A percentile compares a stretch with the other conserved stretches of the same genome.
Evolutionary conservation across 2,113 vertebrate species (phyloP).

Genomic region (Prietella phreatophila): DNA sequence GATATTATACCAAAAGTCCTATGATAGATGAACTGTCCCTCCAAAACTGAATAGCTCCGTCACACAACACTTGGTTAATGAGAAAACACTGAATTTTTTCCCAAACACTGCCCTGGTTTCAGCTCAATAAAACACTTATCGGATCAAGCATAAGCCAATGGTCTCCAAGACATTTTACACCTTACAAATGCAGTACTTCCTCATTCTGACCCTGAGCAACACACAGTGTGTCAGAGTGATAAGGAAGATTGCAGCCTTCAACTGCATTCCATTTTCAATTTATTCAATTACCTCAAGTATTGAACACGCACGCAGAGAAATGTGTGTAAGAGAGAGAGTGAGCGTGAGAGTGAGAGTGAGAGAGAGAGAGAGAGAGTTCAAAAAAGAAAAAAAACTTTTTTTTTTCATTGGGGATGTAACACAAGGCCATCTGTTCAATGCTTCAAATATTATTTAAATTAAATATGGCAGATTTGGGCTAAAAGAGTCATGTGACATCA

Average conservation of each 20-base stretch:
- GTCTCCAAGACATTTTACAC: neutral
- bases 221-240: too few relatives aligned
- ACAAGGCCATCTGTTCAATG: too few relatives aligned
- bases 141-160: neutral
- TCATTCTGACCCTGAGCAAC: too few relatives aligned
- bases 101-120: neutral
- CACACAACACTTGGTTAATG: neutral
- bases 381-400: neutral
- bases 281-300: neutral
- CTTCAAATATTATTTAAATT: neutral
- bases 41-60: neutral
- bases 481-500: too few relatives aligned
- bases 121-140: neutral
- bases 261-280: too few relatives aligned
- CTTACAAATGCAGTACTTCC: too few relatives aligned
- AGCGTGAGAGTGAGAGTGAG: too few relatives aligned
- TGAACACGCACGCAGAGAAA: neutral
- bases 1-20: neutral
- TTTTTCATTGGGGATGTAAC: too few relatives aligned
- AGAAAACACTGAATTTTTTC: neutral
- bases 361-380: neutral
- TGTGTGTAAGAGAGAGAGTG: too few relatives aligned
- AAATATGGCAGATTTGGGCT: too few relatives aligned
- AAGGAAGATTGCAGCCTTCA: too few relatives aligned
- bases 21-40: neutral